A percentile compares a stretch with the other conserved stretches of the same genome.
Evolutionary conservation across 1,140 invertebrate genomes (phyloP).

Genomic region (Philopotamus ludificatus): DNA sequence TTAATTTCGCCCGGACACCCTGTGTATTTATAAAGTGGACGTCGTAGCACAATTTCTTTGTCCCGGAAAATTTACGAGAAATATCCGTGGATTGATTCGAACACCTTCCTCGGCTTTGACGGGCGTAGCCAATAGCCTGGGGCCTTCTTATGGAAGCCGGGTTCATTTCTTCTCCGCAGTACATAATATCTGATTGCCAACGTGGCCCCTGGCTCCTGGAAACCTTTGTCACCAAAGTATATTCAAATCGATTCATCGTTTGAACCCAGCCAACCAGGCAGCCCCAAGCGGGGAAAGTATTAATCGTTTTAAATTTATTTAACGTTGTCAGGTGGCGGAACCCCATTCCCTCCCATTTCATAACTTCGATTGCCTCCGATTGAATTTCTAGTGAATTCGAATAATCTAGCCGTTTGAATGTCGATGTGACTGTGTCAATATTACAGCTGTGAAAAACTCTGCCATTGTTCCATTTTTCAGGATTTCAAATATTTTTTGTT

Average conservation of each 20-base stretch:
- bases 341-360: no score
- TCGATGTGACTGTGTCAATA: no score
- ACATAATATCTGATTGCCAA: constrained; percentile 8
- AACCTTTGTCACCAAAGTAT: neutral
- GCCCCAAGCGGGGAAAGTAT: neutral
- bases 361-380: no score
- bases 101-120: neutral
- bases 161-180: neutral
- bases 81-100: constrained; percentile 6
- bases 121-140: constrained; percentile 3
- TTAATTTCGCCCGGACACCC: no score
- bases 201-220: neutral
- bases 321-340: no score
- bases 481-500: no score
- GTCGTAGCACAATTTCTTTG: neutral
- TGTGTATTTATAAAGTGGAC: neutral
- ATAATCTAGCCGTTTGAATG: no score
- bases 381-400: no score
- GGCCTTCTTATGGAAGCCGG: neutral
- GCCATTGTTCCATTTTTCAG: no score
- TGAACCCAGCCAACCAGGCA: no score
- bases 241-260: constrained; percentile 2
- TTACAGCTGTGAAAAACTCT: no score
- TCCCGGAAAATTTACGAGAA: neutral
- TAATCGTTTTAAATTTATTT: no score